phyloP scores from a whole-genome alignment of 2,797 vertebrate species.

The Sciaenops ocellatus region DNA sequence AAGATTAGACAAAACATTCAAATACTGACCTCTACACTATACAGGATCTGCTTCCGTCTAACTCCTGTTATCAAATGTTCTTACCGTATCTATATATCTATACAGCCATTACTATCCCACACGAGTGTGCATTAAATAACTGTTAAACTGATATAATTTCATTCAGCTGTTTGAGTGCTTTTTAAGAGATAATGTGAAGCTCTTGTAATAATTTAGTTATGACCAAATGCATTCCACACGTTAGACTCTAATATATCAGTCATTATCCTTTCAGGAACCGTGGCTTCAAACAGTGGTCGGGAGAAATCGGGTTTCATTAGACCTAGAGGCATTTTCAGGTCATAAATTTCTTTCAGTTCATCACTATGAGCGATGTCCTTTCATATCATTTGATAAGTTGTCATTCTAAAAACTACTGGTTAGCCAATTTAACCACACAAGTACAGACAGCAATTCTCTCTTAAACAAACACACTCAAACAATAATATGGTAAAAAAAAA shows the following conservation, averaged over 20 bases:
- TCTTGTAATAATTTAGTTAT: slow-evolving; percentile 12
- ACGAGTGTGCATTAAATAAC: background rate
- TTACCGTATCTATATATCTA: too few species aligned
- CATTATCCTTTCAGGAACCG: background rate
- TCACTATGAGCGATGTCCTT: too few species aligned
- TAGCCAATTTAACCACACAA: too few species aligned
- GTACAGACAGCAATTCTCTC: background rate
- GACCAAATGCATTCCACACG: slow-evolving; percentile 13
- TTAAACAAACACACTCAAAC: background rate
- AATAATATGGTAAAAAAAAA: background rate
- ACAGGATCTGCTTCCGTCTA: too few species aligned
- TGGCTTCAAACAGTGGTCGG: background rate
- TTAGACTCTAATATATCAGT: background rate
- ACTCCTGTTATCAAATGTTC: too few species aligned
- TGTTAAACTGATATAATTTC: slow-evolving; percentile 14
- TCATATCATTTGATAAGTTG: background rate
- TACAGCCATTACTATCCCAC: too few species aligned
- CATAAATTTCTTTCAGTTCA: background rate
- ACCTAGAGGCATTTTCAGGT: background rate
- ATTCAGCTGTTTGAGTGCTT: slow-evolving; percentile 22
- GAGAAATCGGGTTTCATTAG: background rate
- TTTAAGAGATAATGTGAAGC: slow-evolving; percentile 17
- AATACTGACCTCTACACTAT: too few species aligned
- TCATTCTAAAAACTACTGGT: background rate
- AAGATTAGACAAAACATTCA: too few species aligned